Percentiles rank a stretch among this genome's conserved stretches.
Conservation (phyloP, 2,888 invertebrate species). For the Caenorhabditis sinica region DNA sequence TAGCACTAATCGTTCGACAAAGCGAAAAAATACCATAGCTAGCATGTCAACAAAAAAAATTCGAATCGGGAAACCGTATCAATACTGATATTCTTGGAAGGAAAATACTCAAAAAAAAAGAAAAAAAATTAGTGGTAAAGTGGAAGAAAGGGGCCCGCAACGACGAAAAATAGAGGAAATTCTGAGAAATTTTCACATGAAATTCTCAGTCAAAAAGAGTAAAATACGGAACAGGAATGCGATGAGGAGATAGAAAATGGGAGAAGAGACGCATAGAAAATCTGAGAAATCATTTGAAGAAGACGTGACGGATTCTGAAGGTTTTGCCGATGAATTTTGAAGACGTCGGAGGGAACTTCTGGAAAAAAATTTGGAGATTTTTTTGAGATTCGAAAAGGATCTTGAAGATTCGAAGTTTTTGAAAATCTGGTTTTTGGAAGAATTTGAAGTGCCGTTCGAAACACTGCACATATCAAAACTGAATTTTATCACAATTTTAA, state of each 20-base stretch:
- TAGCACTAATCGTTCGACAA: conserved; percentile 20
- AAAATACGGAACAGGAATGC: conserved; percentile 60
- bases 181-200: background rate
- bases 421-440: background rate
- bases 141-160: conserved; percentile 33
- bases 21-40: conserved; percentile 8
- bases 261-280: conserved; percentile 47
- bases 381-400: conserved; percentile 1
- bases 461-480: too few species aligned
- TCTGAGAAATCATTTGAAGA: conserved; percentile 18
- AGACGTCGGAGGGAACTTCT: conserved; percentile 28
- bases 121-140: too few species aligned
- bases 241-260: conserved; percentile 42
- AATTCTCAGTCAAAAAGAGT: conserved; percentile 45
- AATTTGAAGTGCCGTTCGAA: background rate
- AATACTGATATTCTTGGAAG: conserved; percentile 19
- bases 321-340: background rate
- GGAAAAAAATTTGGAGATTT: conserved; percentile 14
- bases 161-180: conserved; percentile 14
- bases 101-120: background rate
- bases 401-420: background rate
- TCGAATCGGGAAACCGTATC: conserved; percentile 7
- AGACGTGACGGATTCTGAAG: conserved; percentile 8
- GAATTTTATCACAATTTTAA: too few species aligned
- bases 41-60: background rate